Evolutionary conservation across 2,113 vertebrate genomes (phyloP).

Genomic region (Thalassoma bifasciatum): DNA sequence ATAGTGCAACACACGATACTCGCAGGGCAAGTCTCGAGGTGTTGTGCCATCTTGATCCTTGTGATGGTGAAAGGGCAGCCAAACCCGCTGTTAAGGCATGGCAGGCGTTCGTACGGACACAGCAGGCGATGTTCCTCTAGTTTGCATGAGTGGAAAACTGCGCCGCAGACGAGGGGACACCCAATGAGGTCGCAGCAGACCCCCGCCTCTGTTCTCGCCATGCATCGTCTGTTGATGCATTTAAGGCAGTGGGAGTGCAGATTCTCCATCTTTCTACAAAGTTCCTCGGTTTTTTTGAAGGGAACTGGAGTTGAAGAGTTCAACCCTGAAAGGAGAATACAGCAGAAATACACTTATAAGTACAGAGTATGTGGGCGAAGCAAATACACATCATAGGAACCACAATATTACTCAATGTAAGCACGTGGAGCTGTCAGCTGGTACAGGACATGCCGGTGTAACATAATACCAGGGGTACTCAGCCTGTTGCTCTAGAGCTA

Average conservation of each 20-base stretch:
- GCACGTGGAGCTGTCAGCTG: background rate
- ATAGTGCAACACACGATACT: slow-evolving; percentile 99
- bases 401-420: background rate
- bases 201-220: slow-evolving; percentile 90
- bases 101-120: slow-evolving; percentile 94
- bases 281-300: slow-evolving; percentile 2
- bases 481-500: too few relatives aligned
- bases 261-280: slow-evolving; percentile 85
- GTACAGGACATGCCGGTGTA: slow-evolving; percentile 1
- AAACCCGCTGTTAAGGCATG: slow-evolving; percentile 93
- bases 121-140: slow-evolving; percentile 91
- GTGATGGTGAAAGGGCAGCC: slow-evolving; percentile 93
- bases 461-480: background rate
- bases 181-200: slow-evolving; percentile 94
- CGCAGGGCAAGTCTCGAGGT: slow-evolving; percentile 93
- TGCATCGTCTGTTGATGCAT: slow-evolving; percentile 96
- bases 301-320: background rate
- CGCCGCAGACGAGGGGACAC: slow-evolving; percentile 94
- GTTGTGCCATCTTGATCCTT: slow-evolving; percentile 93
- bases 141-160: slow-evolving; percentile 97
- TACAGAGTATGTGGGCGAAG: background rate
- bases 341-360: background rate
- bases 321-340: slow-evolving; percentile 49
- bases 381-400: background rate
- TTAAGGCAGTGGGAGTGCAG: slow-evolving; percentile 94